A percentile compares a stretch with the other conserved stretches of the same genome.
Evolutionary conservation across 92 coral and sea anemone species (phyloP).

Genomic region (Phenganax subtilis): DNA sequence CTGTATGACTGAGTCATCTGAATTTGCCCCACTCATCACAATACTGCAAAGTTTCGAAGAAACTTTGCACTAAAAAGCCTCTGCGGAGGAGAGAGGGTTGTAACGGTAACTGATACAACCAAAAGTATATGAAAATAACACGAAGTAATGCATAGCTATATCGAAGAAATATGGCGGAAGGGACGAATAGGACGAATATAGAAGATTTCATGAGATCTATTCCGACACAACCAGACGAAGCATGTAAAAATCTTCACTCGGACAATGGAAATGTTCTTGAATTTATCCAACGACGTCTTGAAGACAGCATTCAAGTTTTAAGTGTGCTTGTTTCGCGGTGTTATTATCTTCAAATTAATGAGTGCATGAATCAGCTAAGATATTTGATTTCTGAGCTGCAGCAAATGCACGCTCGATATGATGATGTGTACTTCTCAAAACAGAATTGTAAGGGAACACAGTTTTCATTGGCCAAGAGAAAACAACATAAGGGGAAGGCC

Average conservation of each 20-base stretch:
- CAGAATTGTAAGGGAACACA: neutral
- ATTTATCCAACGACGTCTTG: no score
- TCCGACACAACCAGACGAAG: constrained; percentile 19
- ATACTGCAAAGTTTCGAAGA: no score
- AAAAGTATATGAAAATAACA: no score
- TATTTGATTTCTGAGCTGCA: no score
- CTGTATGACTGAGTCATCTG: no score
- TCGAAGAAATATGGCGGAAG: constrained; percentile 8
- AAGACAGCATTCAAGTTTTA: neutral
- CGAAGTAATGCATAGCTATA: neutral
- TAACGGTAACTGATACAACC: no score
- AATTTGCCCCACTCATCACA: no score
- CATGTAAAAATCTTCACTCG: constrained; percentile 11
- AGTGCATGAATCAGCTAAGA: neutral
- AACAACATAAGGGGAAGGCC: constrained; percentile 32
- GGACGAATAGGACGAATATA: neutral
- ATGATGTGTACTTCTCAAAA: constrained; percentile 5
- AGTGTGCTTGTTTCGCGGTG: neutral
- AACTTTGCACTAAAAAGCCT: no score
- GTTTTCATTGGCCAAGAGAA: constrained; percentile 9
- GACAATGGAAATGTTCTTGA: no score
- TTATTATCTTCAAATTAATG: neutral
- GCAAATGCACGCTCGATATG: constrained; percentile 12
- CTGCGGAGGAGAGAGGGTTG: no score
- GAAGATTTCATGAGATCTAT: neutral